A percentile compares a stretch with the other conserved stretches of the same genome.
phyloP scores from a whole-genome alignment of 1,140 invertebrate species.

The Lamellibrachia luymesi region DNA sequence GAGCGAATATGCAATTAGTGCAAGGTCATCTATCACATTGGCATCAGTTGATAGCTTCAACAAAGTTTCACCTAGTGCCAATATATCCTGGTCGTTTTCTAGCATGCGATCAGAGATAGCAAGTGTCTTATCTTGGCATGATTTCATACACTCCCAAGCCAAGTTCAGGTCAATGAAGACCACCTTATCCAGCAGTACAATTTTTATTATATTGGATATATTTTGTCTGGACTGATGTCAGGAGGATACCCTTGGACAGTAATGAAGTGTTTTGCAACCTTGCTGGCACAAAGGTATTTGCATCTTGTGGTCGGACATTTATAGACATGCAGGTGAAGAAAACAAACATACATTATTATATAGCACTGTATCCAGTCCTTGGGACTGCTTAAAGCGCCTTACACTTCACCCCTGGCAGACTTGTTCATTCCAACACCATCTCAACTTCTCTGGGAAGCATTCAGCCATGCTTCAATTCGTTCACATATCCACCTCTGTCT shows the following conservation, averaged over 20 bases:
- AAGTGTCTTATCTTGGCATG: not conserved
- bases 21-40: not conserved
- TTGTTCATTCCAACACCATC: too few species aligned
- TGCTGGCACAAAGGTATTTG: not conserved
- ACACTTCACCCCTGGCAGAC: too few species aligned
- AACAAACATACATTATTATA: not conserved
- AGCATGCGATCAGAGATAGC: not conserved
- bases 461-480: too few species aligned
- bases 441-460: too few species aligned
- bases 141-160: not conserved
- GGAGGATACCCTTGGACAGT: not conserved
- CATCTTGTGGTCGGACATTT: not conserved
- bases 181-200: not conserved
- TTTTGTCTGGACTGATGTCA: not conserved
- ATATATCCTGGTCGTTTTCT: not conserved
- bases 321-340: not conserved
- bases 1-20: not conserved
- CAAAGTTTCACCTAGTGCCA: not conserved
- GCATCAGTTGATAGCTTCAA: not conserved
- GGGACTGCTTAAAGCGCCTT: too few species aligned
- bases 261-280: not conserved
- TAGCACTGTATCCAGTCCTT: too few species aligned
- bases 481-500: too few species aligned
- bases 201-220: not conserved
- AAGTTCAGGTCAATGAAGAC: not conserved